Conservation (phyloP, 2,888 invertebrate species). For the Caenorhabditis zanzibari region DNA sequence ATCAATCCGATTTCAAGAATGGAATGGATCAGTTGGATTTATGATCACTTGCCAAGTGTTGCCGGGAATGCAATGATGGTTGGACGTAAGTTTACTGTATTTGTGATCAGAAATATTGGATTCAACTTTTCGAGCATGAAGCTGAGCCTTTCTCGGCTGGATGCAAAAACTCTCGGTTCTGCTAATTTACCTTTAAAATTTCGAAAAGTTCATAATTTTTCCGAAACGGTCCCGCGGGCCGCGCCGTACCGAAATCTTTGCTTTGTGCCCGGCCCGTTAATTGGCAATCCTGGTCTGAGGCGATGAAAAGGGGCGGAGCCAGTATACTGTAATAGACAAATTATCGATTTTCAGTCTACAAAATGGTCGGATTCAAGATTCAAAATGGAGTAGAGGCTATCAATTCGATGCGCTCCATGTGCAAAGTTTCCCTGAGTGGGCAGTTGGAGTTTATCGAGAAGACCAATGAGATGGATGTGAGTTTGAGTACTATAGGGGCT, state of each 20-base stretch:
- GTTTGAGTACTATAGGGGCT: not conserved
- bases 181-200: too few species aligned
- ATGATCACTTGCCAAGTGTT: constrained; percentile 34
- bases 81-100: constrained; percentile 56
- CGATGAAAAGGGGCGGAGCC: too few species aligned
- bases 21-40: constrained; percentile 33
- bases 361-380: constrained; percentile 61
- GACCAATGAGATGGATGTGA: constrained; percentile 36
- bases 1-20: constrained; percentile 67
- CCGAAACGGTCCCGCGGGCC: too few species aligned
- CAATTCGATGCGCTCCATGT: constrained; percentile 67
- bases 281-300: too few species aligned
- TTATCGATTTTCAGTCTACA: constrained; percentile 66
- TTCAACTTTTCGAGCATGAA: too few species aligned
- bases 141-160: too few species aligned
- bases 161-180: too few species aligned
- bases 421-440: constrained; percentile 25
- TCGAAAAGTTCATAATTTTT: too few species aligned
- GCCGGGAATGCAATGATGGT: constrained; percentile 49
- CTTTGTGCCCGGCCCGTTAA: too few species aligned
- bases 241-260: too few species aligned
- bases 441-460: constrained; percentile 49
- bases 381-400: constrained; percentile 60
- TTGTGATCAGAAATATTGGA: too few species aligned
- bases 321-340: not conserved